A percentile compares a stretch with the other conserved stretches of the same genome.
These are phyloP conservation scores for Cinclus cinclus DNA, from an alignment of 2,113 vertebrate genomes.

Conservation along the genomic window DNA sequence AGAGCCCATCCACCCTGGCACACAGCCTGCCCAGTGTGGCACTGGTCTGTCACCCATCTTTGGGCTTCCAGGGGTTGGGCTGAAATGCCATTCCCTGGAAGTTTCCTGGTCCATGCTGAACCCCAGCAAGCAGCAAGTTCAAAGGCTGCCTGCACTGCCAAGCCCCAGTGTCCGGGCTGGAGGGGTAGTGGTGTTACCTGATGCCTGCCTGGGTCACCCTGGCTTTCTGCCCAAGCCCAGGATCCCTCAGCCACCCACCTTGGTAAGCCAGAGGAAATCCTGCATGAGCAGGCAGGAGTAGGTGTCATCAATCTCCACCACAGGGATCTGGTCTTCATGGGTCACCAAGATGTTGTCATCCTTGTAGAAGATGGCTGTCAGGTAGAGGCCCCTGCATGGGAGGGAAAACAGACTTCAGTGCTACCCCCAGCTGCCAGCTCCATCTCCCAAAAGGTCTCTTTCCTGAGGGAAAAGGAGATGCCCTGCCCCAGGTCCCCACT, in stretches of 20 bases:
- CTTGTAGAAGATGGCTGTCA: conserved; percentile 86
- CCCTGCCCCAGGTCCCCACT: not conserved
- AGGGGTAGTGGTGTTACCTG: rapidly evolving
- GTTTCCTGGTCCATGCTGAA: rapidly evolving
- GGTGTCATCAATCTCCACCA: conserved; percentile 89
- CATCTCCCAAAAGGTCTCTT: not conserved
- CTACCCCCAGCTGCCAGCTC: not conserved
- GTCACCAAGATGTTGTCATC: conserved; percentile 87
- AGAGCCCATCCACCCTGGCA: not conserved
- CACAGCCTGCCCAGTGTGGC: not conserved
- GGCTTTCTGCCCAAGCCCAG: not conserved
- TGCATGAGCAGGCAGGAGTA: conserved; percentile 89
- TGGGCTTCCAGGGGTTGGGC: not conserved
- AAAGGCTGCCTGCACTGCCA: not conserved
- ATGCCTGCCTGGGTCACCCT: not conserved
- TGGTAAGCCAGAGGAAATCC: conserved; percentile 92
- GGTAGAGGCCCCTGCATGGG: conserved; percentile 81
- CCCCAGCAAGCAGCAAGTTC: not conserved
- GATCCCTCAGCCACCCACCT: conserved; percentile 69
- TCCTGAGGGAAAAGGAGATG: not conserved
- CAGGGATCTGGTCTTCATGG: conserved; percentile 88
- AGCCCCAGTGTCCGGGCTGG: rapidly evolving
- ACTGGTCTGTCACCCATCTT: not conserved
- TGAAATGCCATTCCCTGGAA: not conserved
- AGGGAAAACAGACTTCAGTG: not conserved